phyloP scores from a whole-genome alignment of 1,140 invertebrate species.

The Aphis craccivora region DNA sequence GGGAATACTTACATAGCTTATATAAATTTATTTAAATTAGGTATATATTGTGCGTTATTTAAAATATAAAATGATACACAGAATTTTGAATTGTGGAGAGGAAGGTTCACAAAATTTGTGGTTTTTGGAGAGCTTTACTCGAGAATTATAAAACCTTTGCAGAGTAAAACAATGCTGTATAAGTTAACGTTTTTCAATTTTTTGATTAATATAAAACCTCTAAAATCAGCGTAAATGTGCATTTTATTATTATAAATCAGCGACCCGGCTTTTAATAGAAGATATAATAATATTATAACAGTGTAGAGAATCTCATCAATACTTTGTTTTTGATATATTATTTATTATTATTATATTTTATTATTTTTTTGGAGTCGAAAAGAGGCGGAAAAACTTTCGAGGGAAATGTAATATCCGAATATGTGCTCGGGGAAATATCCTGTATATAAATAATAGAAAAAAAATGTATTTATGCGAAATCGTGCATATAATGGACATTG shows the following conservation, averaged over 20 bases:
- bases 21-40: background rate
- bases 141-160: background rate
- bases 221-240: background rate
- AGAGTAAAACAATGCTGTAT: background rate
- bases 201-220: background rate
- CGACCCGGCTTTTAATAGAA: background rate
- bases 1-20: background rate
- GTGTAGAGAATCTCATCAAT: background rate
- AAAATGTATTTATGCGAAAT: conserved; percentile 18
- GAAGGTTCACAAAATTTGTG: background rate
- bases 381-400: background rate
- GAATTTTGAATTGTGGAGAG: background rate
- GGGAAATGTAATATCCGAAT: conserved; percentile 8
- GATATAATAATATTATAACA: background rate
- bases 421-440: background rate
- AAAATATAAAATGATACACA: background rate
- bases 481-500: background rate
- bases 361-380: background rate
- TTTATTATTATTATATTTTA: background rate
- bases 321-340: conserved; percentile 1
- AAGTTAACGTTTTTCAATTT: background rate
- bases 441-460: background rate
- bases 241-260: background rate
- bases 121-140: background rate
- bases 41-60: background rate